These are phyloP conservation scores for Hydrotaea diabolus DNA, from an alignment of 2,888 invertebrate species.

Conservation along the genomic window DNA sequence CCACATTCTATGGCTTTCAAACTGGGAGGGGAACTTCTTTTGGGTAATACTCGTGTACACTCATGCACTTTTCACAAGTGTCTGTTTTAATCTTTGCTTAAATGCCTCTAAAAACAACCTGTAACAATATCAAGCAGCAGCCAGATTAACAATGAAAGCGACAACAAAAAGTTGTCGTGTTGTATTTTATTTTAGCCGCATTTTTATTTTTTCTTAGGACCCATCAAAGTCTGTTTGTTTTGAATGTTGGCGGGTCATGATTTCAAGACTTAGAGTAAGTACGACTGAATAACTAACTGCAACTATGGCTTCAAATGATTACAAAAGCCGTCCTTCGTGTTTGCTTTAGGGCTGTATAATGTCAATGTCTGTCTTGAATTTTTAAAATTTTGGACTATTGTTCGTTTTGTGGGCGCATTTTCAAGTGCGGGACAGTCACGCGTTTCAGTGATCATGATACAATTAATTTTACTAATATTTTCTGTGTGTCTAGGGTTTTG, in stretches of 20 bases:
- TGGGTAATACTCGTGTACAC: not conserved
- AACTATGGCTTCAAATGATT: constrained; percentile 5
- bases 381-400: constrained; percentile 36
- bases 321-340: constrained; percentile 46
- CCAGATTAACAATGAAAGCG: constrained; percentile 32
- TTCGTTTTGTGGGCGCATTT: constrained; percentile 42
- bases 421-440: constrained; percentile 67
- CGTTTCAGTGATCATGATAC: constrained; percentile 43
- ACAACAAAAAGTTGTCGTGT: constrained; percentile 62
- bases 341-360: constrained; percentile 49
- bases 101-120: constrained; percentile 59
- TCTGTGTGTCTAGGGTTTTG: not conserved
- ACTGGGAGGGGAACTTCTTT: constrained; percentile 15
- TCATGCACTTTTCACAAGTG: constrained; percentile 60
- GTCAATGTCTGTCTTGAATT: constrained; percentile 67
- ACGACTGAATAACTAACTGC: not conserved
- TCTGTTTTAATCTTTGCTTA: constrained; percentile 58
- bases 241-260: constrained; percentile 51
- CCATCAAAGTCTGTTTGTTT: constrained; percentile 7
- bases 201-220: not conserved
- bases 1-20: not conserved
- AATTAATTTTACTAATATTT: not conserved
- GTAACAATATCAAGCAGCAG: constrained; percentile 25
- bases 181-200: constrained; percentile 46
- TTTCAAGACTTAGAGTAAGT: constrained; percentile 12